Evolutionary conservation across 2,888 invertebrate genomes (phyloP), one percentile per base, ranked within the genome.

Genomic region (Drepanosiphum platanoidis): DNA sequence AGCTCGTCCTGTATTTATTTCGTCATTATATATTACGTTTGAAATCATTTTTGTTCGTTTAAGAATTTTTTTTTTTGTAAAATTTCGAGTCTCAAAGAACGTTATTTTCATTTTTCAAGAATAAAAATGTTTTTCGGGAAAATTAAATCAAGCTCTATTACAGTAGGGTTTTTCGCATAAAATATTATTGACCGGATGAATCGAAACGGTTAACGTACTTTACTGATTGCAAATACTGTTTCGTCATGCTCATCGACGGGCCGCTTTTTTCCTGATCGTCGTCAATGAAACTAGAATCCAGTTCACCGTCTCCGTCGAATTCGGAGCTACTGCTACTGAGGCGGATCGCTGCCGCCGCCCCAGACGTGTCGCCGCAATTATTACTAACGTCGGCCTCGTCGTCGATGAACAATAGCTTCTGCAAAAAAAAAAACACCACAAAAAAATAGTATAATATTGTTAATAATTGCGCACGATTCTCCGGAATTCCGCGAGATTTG

Each of bases 251-350:
- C 3, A 34, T 84, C 0, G 83, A 83, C 13, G 34, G 64, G 1
- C 18, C 52, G 32, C 30, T 36, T 13, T 72, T 74, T 15, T 75
- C 74, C 8, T 32, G 9, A 2, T 61, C 61, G 5, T 84, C 83
- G 13, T 84, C 75, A 9, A 84, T 84, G 15, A 84, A 84, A 68
- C 83, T 84, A 2, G 83, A 84, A 75, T 84, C 83, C 7, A 84
- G 68, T 13, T 86, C 72, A 1, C 30, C 81, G 3, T 81, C 61
- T 2, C 36, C 46, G 0, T 61, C 66, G 22, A n/a, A 18, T 18
- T 72, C 61, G 7, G 86, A 86, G n/a, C 34, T 39, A 68, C 34
- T 58, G 27, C 77, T 66, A 34, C 7, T 61, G 22, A n/a, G 5
- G 2, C 18, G 13, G 13, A 0, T 9, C n/a, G 5, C 18, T 36